phyloP scores from a whole-genome alignment of 2,888 invertebrate species.

The Scaptomyza caliginosa region DNA sequence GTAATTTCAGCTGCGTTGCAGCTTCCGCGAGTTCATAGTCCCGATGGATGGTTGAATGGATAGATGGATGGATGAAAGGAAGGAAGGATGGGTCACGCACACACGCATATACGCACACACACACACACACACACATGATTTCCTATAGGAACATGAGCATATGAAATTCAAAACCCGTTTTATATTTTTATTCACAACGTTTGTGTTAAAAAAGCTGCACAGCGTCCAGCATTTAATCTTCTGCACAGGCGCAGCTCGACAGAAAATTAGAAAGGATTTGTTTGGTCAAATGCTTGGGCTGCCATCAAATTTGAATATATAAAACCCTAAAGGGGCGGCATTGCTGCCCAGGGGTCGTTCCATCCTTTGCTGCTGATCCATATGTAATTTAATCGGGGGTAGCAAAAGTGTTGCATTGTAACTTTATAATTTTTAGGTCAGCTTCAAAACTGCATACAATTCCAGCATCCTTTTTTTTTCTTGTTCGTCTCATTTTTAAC shows the following conservation, averaged over 20 bases:
- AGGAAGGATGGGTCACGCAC: conserved; percentile 66
- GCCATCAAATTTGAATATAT: conserved; percentile 60
- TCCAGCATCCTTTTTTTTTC: conserved; percentile 65
- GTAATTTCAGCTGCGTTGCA: conserved; percentile 65
- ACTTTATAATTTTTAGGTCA: conserved; percentile 78
- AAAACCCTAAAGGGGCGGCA: conserved; percentile 51
- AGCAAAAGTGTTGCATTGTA: conserved; percentile 69
- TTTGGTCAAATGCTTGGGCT: conserved; percentile 70
- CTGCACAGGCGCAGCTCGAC: conserved; percentile 59
- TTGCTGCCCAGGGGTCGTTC: conserved; percentile 65
- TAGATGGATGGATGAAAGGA: conserved; percentile 40
- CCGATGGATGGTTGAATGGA: conserved; percentile 68
- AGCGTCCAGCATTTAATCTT: conserved; percentile 69
- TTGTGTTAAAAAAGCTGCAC: conserved; percentile 63
- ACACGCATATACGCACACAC: conserved; percentile 39
- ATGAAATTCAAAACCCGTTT: conserved; percentile 74
- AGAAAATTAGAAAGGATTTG: conserved; percentile 74
- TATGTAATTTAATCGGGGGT: conserved; percentile 61
- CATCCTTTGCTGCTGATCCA: conserved; percentile 36
- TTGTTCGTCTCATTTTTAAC: conserved; percentile 32
- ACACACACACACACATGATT: conserved; percentile 17
- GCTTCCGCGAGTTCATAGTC: conserved; percentile 56
- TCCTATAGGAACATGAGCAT: conserved; percentile 22
- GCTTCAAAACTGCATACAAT: conserved; percentile 48
- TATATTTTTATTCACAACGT: conserved; percentile 3